Conservation (phyloP, 2,797 vertebrate species). For the Sebastes melanostomus region DNA sequence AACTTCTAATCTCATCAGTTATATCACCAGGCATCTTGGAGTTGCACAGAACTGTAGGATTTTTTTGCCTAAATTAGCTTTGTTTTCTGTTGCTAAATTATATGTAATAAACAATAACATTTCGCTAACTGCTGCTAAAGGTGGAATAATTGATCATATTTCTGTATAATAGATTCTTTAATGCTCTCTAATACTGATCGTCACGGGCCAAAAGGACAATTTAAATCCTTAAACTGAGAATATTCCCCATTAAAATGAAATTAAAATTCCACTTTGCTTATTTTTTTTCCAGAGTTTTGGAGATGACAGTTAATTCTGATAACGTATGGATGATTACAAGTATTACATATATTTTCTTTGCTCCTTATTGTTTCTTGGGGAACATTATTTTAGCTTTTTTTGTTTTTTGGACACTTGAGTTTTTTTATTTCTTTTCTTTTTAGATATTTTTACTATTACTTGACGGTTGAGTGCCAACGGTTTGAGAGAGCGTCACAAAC, state of each 20-base stretch:
- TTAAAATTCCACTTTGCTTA: slow-evolving; percentile 40
- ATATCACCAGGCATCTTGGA: background rate
- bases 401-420: slow-evolving; percentile 30
- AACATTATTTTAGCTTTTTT: slow-evolving; percentile 42
- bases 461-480: slow-evolving; percentile 58
- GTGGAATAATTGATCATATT: background rate
- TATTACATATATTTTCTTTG: slow-evolving; percentile 50
- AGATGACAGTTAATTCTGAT: slow-evolving; percentile 55
- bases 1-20: no score
- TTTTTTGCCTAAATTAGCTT: background rate
- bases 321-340: slow-evolving; percentile 52
- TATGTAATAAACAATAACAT: background rate
- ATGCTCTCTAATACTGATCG: background rate
- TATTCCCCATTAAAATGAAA: slow-evolving; percentile 29
- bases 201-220: background rate
- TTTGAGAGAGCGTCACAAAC: slow-evolving; percentile 33
- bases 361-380: slow-evolving; percentile 38
- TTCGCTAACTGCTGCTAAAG: background rate
- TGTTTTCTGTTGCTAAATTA: background rate
- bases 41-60: background rate
- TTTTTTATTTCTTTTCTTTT: slow-evolving; percentile 49
- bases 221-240: slow-evolving; percentile 11
- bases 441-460: slow-evolving; percentile 52
- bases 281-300: slow-evolving; percentile 25
- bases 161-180: background rate